phyloP scores from a whole-genome alignment of 35 echinoderm and acorn worm species.

The Lytechinus variegatus region DNA sequence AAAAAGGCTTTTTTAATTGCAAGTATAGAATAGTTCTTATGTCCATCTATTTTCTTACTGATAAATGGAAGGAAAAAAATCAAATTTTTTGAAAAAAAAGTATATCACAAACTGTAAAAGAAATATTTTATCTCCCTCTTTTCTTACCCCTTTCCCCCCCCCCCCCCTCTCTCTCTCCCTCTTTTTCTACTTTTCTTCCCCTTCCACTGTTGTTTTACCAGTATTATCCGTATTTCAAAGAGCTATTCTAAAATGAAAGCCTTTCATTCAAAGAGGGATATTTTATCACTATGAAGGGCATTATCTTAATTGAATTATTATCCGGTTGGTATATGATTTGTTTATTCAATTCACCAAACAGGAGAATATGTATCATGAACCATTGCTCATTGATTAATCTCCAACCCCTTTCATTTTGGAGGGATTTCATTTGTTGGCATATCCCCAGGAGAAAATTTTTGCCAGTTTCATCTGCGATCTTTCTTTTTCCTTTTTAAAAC shows the following conservation, averaged over 20 bases:
- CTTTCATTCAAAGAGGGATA: not conserved
- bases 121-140: not conserved
- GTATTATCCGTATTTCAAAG: not conserved
- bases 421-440: not conserved
- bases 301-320: not conserved
- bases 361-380: not conserved
- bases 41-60: not conserved
- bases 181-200: not conserved
- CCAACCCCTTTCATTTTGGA: not conserved
- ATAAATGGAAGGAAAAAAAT: not conserved
- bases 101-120: not conserved
- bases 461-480: not conserved
- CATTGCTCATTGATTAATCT: not conserved
- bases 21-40: too few species aligned
- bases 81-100: not conserved
- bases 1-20: too few species aligned
- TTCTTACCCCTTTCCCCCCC: not conserved
- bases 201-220: not conserved
- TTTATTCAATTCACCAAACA: constrained; percentile 7
- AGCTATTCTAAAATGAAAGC: not conserved
- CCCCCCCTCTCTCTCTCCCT: not conserved
- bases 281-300: not conserved
- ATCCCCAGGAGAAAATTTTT: not conserved
- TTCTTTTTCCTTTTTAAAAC: not conserved
- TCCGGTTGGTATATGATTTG: not conserved